Base-by-base conservation (phyloP, 2,113 vertebrate genomes). In the Carassius auratus region DNA sequence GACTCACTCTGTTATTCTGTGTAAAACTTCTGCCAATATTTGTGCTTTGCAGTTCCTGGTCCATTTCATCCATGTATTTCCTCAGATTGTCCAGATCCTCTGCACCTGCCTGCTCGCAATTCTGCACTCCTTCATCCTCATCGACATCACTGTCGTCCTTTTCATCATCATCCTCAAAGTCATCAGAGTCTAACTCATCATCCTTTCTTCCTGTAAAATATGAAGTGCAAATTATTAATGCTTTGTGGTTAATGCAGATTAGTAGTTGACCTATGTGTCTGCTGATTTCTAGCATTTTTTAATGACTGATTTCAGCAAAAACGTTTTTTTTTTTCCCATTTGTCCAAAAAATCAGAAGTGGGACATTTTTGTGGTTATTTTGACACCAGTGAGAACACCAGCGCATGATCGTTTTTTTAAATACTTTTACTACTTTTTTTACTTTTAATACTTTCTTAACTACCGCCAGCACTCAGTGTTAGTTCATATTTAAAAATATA, bases 41-140 rank as follows among this genome's bases (percentile, higher is more conserved):
- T 59, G 97, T 99, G 9, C 89, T 90, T 82, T 95, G 95, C 83
- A 99, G 89, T 86, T 99, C 97, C 33, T 90, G 91, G 90, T 99
- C 98, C 98, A 99, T 99, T 91, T 98, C 94, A 1, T 96, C 92
- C 97, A 99, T 99, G 64, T 98, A 98, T 1, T 86, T 92, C 86
- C 90, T 96, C 48, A 99, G 93, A 87, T 91, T 93, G 55, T 93
- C 90, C 85, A 97, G 88, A 5, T 94, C 90, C 90, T 92, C 64
- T 86, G 91, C 17, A 79, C 90, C 89, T 12, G 80, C 55, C 81
- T 91, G 91, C 68, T 81, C 83, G 15, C 45, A 88, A 21, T 85
- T 84, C 19, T 73, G 74, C 6, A 88, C 86, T 0, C 75, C 85
- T 21, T 89, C 89, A 5, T 87, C 85, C 5, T 87, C 86, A 8